These are phyloP conservation scores for Gortyna flavago DNA, from an alignment of 2,888 invertebrate genomes.

Conservation along the genomic window DNA sequence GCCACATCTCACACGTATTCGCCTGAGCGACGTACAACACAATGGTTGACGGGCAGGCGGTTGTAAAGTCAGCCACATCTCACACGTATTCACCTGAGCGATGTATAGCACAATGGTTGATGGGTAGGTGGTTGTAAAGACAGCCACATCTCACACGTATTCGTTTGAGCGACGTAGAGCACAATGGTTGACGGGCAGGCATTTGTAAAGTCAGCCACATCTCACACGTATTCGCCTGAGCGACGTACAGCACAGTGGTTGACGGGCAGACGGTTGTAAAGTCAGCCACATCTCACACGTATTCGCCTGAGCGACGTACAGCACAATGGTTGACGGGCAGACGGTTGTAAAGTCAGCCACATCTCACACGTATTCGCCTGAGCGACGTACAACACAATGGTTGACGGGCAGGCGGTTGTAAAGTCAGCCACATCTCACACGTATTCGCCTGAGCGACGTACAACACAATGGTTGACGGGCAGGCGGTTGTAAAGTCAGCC, in stretches of 20 bases:
- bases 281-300: neutral
- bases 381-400: constrained; percentile 14
- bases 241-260: constrained; percentile 12
- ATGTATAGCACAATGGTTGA: constrained; percentile 10
- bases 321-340: neutral
- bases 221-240: neutral
- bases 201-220: neutral
- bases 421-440: neutral
- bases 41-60: neutral
- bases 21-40: constrained; percentile 14
- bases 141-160: neutral
- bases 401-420: neutral
- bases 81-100: neutral
- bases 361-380: neutral
- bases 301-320: constrained; percentile 4
- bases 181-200: neutral
- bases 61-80: neutral
- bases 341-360: neutral
- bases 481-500: neutral
- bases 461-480: constrained; percentile 1
- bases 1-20: too few relatives aligned
- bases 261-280: neutral
- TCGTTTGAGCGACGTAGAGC: constrained; percentile 6
- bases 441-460: neutral
- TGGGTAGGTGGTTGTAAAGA: neutral